Base-by-base conservation (phyloP, 2,888 invertebrate genomes). In the Unio delphinus region DNA sequence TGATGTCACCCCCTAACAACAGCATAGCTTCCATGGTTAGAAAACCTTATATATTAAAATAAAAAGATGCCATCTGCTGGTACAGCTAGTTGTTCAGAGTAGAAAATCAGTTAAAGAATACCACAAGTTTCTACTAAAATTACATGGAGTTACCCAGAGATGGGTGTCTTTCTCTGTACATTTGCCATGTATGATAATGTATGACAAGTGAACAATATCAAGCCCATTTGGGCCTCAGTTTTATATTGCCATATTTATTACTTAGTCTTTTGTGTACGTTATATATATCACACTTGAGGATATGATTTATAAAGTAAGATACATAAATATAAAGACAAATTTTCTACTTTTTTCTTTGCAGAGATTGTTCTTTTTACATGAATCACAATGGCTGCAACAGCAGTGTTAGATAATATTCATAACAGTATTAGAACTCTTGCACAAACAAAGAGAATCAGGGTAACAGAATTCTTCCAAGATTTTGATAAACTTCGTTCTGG, bases 401-500 rank as follows among this genome's bases (percentile, higher is more conserved):
- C 78, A 57, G 79, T 74, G 60, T 68, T 71, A 62, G 74, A 76
- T 45, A 80, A 78, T 64, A 73, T 86, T 65, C 82, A 83, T 34
- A 76, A 81, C 58, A 81, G 82, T 54, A 87, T 90, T 55, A 80
- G 88, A 59, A 87, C 86, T 28, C 72, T 84, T 56, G 84, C 86
- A 7, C 83, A 86, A 59, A 89, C 89, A 8, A 88, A 87, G 69
- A 75, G 90, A 64, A 86, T 89, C 34, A 75, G 90, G 68, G 83
- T 89, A 17, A 84, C 84, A 68, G 87, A 90, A 73, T 90, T 88
- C 69, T 90, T 90, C 74, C 82, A 86, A 63, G 90, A 90, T 73
- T 90, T 84, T 83, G 90, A 90, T 71, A 85, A 86, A 70, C 82
- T 89, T 2, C 78, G 90, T 55, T 87, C 88, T 55, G 90, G 90